Base-by-base conservation (phyloP, 2,888 invertebrate genomes). In the Acanthosepion esculentum region DNA sequence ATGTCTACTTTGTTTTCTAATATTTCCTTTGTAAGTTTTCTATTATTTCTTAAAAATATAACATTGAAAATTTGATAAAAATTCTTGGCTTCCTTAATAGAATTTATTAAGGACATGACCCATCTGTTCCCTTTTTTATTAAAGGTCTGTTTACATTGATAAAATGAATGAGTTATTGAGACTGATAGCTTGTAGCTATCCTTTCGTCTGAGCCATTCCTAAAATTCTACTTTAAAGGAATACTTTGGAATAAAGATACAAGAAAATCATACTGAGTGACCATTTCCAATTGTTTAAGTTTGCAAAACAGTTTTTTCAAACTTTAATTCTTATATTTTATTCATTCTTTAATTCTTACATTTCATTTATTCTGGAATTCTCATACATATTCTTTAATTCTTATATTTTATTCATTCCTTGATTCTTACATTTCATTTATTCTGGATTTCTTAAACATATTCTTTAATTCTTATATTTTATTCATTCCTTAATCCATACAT, bases 51-150 rank as follows among this genome's bases (percentile, higher is more conserved):
- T n/a, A 78, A 78, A 78, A n/a, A n/a, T 78, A 78, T 78, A n/a
- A 33, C 33, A n/a, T 18, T 12, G 12, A 15, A n/a, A 78, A 78
- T 15, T 33, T 3, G 78, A 33, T 12, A 33, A 12, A 78, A n/a
- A 78, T 78, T 78, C 78, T 15, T n/a, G n/a, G n/a, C 33, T n/a
- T n/a, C n/a, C 15, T 78, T 78, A 78, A 78, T 78, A 18, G 78
- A 78, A 78, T n/a, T 78, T 78, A 33, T n/a, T 78, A n/a, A 78
- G n/a, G 78, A n/a, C 78, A 78, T n/a, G 78, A 78, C 78, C 78
- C 33, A 33, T 78, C 78, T 78, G 78, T 33, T 78, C 78, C n/a
- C 15, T n/a, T n/a, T 78, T 33, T 78, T 78, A 78, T 78, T 78
- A 78, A 78, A 78, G 78, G 78, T 78, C 78, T 78, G 78, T 78